Evolutionary conservation across 1,140 invertebrate species (phyloP), one percentile per base, ranked within the genome.

Genomic region (Theocolax elegans): DNA sequence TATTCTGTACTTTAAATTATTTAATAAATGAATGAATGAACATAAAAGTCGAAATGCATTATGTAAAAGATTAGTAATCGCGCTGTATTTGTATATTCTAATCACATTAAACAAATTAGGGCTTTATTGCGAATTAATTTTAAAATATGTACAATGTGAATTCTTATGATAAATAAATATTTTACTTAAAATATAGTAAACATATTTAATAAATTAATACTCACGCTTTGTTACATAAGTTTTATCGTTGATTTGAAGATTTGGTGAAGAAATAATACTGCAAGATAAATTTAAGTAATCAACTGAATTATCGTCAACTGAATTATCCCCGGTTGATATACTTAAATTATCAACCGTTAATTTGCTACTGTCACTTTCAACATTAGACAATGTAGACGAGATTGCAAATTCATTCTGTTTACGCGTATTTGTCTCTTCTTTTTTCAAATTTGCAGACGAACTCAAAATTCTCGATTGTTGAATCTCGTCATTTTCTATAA

Each of bases 381-480:
- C 21, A 17, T 38, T 49, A 13, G 15, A 15, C 1, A 21, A 59
- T 0, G 58, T n/a, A 10, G 23, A 21, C 0, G 51, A 19, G 21
- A 40, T 13, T 0, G 38, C 25, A 48, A 13, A 23, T 7, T 27
- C 35, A 7, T 38, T 17, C 15, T 56, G 35, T n/a, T n/a, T n/a
- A n/a, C n/a, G n/a, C n/a, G n/a, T n/a, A n/a, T n/a, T n/a, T n/a
- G n/a, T n/a, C n/a, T n/a, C n/a, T n/a, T n/a, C n/a, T n/a, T n/a
- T n/a, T n/a, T n/a, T 25, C 6, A 70, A 46, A 15, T 49, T 59
- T 6, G 51, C 3, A 0, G 67, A 71, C 0, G 40, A 56, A n/a
- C 68, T 65, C 1, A 65, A 51, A 27, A 71, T 71, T 17, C n/a
- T 49, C 19, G 68, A 71, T 8, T 71, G 60, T 4, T 56, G 46